phyloP scores from a whole-genome alignment of 2,797 vertebrate genomes.

The Microctenopoma stevenorrisi region DNA sequence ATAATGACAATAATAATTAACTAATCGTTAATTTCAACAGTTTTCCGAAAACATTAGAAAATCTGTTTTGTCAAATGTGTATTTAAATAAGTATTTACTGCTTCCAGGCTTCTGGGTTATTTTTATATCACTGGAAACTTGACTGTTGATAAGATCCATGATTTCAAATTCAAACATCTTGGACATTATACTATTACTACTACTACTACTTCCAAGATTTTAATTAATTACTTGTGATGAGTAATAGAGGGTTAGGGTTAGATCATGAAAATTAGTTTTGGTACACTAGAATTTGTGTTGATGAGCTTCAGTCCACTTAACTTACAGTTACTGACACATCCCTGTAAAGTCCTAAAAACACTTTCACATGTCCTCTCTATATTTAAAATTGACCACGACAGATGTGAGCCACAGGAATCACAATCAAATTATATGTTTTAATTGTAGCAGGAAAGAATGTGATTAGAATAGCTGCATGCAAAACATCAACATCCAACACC shows the following conservation, averaged over 20 bases:
- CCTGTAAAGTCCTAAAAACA: neutral
- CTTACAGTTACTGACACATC: neutral
- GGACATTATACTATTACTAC: too few species aligned
- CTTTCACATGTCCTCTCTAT: neutral
- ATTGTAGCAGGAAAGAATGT: slow-evolving; percentile 4
- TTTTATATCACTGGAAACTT: neutral
- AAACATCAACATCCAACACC: slow-evolving; percentile 1
- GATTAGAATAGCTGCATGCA: slow-evolving; percentile 1
- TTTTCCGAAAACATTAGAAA: too few species aligned
- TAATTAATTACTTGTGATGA: neutral
- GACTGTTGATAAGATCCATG: neutral
- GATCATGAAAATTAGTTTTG: neutral
- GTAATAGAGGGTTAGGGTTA: neutral
- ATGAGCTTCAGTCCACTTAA: neutral
- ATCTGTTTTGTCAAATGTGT: neutral
- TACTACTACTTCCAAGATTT: too few species aligned
- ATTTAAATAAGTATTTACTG: too few species aligned
- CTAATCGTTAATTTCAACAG: neutral
- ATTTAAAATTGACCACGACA: slow-evolving; percentile 3
- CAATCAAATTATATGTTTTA: neutral
- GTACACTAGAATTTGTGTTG: neutral
- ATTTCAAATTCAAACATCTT: too few species aligned
- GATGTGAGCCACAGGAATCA: neutral
- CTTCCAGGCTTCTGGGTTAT: neutral
- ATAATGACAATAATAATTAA: too few species aligned